Conservation (phyloP, 2,113 vertebrate species). For the Anguilla japonica region DNA sequence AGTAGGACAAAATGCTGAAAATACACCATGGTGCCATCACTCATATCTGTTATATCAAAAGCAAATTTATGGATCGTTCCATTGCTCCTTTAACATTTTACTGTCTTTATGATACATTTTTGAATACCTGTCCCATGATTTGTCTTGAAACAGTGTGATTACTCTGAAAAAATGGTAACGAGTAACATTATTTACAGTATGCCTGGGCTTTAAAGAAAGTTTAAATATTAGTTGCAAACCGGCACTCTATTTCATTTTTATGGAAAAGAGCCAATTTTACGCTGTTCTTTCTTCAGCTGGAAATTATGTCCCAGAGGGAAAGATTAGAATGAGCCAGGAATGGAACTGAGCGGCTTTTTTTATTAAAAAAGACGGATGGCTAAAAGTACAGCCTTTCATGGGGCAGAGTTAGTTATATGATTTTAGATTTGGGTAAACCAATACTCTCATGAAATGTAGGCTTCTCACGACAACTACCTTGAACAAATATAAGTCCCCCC, state of each 20-base stretch:
- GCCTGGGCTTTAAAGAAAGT: neutral
- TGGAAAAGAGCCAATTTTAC: neutral
- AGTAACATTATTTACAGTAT: neutral
- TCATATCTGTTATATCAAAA: too few species aligned
- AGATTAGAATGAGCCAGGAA: constrained; percentile 18
- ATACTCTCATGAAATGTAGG: neutral
- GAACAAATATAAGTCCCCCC: neutral
- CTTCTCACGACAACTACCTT: neutral
- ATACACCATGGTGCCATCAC: neutral
- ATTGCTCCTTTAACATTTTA: neutral
- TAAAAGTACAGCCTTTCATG: constrained; percentile 9
- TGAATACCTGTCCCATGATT: neutral
- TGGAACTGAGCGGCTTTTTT: neutral
- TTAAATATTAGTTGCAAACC: neutral
- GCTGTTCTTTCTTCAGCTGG: neutral
- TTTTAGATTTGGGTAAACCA: neutral
- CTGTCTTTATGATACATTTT: neutral
- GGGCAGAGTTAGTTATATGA: neutral
- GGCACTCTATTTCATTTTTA: neutral
- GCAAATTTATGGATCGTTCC: neutral
- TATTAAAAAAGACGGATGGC: constrained; percentile 9
- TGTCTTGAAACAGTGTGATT: neutral
- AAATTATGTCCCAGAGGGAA: neutral
- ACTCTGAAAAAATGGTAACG: neutral
- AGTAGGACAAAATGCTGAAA: neutral